Evolutionary conservation across 1,140 invertebrate genomes (phyloP), one percentile per base, ranked within the genome.

Genomic region (Musca domestica): DNA sequence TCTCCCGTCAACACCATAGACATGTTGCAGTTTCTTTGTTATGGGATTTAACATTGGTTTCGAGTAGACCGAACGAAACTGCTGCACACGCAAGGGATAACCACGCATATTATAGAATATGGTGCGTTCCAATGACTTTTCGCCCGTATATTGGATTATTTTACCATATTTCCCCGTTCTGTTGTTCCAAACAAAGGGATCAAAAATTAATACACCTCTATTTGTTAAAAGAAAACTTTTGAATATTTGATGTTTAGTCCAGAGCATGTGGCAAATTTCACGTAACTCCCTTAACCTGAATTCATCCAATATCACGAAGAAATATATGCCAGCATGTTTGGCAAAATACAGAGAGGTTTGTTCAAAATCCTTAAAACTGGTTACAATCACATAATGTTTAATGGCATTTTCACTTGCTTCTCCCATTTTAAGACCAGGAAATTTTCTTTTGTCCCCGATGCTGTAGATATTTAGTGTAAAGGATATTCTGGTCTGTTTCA

Each of bases 21-120:
- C 70, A 4, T 67, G 54, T 1, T 67, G 9, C 0, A 74, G 67
- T 34, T 71, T 72, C 2, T 72, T 49, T 14, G 48, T 71, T 14
- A 47, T 27, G 1, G 51, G 65, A 66, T 80, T 68, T 1, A 70
- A 67, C 3, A 15, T n/a, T 0, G 76, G 70, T 4, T 66, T 54
- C 3, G 79, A 74, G 58, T 80, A 81, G 0, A 80, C 79, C 0
- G 79, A 80, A 23, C 73, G 71, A 46, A 81, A 81, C 19, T 76
- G 73, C 67, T 81, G 79, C 3, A 76, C 65, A 0, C 73, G 67
- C 41, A 81, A 46, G 1, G 77, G 71, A 72, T 81, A 77, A 4
- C 76, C 77, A 49, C 75, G 30, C 3, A 81, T 68, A 68, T 81
- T 23, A 15, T 66, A 23, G 56, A 73, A 70, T 41, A 68, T n/a